Conservation (phyloP, 37 sponge, comb jelly and placozoan species). For the Bolinopsis microptera region DNA sequence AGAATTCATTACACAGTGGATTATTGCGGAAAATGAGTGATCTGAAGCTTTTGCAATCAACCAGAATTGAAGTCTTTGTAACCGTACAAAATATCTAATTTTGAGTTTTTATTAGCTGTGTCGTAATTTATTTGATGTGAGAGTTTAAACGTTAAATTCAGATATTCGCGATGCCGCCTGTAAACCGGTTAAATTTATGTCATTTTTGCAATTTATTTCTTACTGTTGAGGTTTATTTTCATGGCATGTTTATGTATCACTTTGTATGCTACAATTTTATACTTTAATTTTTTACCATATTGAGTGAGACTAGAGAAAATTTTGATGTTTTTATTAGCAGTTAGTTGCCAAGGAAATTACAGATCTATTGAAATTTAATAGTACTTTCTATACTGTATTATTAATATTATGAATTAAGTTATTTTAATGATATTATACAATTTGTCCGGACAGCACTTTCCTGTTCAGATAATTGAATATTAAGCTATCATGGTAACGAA, state of each 20-base stretch:
- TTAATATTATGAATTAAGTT: too few relatives aligned
- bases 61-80: neutral
- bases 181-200: neutral
- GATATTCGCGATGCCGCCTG: neutral
- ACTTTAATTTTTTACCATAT: neutral
- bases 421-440: too few relatives aligned
- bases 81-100: neutral
- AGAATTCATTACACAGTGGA: neutral
- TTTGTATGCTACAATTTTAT: neutral
- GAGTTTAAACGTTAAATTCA: neutral
- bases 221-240: constrained; percentile 3
- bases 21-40: too few relatives aligned
- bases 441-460: too few relatives aligned
- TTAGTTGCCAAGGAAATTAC: neutral
- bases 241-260: neutral
- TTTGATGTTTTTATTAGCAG: neutral
- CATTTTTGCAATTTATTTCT: neutral
- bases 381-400: too few relatives aligned
- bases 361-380: too few relatives aligned
- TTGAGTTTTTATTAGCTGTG: neutral
- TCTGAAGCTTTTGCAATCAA: neutral
- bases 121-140: constrained; percentile 24
- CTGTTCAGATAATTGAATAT: too few relatives aligned
- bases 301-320: neutral
- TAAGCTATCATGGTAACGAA: too few relatives aligned